Evolutionary conservation across 2,797 vertebrate genomes (phyloP), one percentile per base, ranked within the genome.

Genomic region (Arctocebus calabarensis): DNA sequence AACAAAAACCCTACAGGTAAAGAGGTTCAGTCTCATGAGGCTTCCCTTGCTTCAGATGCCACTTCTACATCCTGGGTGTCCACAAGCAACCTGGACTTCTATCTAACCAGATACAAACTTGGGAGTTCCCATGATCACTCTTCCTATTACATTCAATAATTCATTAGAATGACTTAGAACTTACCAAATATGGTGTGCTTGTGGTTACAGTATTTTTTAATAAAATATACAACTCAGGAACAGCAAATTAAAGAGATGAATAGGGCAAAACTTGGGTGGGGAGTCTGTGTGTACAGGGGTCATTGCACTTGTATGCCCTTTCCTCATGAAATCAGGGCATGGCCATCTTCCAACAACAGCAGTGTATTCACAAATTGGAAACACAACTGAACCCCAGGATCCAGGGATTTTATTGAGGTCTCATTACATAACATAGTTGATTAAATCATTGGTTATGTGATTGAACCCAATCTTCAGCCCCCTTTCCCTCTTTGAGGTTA

Each of bases 131-230:
- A 45, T 27, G 20, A 78, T 29, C 9, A 68, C 12, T 61, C 14
- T 25, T 61, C 19, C 73, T 59, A 93, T 90, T 25, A 87, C 7
- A n/a, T 85, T 88, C 27, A 91, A 45, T 27, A 91, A 59, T 84
- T 82, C 57, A 84, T 45, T 71, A 34, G 55, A 85, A 43, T 88
- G 68, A 93, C 34, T 79, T n/a, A 88, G 34, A 93, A 70, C 68
- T 81, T 74, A 93, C 27, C 43, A 32, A 93, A 84, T 75, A 29
- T 34, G 34, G 32, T 88, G 34, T 34, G 52, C 34, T 88, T 62
- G 81, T 32, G 22, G 79, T 71, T 74, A 74, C 8, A 88, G 13
- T 70, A 87, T 64, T 94, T 68, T 81, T 81, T 78, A 48, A 48
- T 57, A 45, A 57, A 93, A 57, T 9, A 25, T 85, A n/a, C 16